Evolutionary conservation across 1,140 invertebrate species (phyloP).

Genomic region (Ganaspis sp.): DNA sequence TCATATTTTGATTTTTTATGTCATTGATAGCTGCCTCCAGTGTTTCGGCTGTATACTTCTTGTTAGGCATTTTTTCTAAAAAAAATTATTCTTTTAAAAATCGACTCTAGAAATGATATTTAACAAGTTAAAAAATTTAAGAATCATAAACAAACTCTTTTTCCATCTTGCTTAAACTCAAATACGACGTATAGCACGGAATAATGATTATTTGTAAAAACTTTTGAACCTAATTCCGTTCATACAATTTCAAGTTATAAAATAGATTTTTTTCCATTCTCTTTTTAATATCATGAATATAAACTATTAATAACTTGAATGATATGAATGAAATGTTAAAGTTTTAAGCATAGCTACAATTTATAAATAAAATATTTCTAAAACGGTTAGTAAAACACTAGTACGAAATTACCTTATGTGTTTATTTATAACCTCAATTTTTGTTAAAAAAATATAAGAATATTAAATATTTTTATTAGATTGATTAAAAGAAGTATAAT

Average conservation of each 20-base stretch:
- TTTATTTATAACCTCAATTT: too few species aligned
- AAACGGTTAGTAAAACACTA: not conserved
- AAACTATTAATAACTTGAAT: constrained; percentile 2
- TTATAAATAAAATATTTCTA: constrained; percentile 3
- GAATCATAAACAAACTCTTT: not conserved
- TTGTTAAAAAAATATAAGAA: too few species aligned
- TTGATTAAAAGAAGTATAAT: too few species aligned
- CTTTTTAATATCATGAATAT: not conserved
- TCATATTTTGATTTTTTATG: too few species aligned
- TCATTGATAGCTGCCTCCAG: too few species aligned
- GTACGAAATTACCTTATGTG: too few species aligned
- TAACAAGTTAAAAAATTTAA: not conserved
- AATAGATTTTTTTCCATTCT: not conserved
- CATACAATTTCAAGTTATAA: not conserved
- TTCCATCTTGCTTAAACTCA: not conserved
- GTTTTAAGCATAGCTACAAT: not conserved
- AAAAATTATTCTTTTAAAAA: not conserved
- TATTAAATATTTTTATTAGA: too few species aligned
- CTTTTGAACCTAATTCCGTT: not conserved
- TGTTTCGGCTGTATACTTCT: not conserved
- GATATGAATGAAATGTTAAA: not conserved
- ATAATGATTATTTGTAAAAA: too few species aligned
- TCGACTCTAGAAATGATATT: not conserved
- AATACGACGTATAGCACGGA: not conserved
- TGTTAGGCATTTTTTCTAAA: not conserved